Evolutionary conservation across 30 jellyfish, hydroid and myxozoan genomes (phyloP).

Genomic region (Turritopsis dohrnii): DNA sequence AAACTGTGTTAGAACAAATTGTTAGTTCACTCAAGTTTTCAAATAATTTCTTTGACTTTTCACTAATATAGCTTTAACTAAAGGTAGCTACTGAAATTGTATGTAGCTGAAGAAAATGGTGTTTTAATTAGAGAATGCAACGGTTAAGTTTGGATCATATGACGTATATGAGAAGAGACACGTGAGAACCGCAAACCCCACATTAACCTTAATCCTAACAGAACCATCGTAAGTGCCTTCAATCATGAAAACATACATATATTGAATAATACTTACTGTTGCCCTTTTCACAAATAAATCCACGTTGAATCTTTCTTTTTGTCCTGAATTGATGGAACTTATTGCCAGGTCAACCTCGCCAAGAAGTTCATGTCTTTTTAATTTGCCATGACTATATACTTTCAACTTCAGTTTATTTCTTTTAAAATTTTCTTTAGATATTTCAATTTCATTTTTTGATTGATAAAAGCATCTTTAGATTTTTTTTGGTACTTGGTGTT

Average conservation of each 20-base stretch:
- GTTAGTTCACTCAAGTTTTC: too few relatives aligned
- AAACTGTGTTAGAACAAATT: too few relatives aligned
- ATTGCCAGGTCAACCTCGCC: conserved; percentile 79
- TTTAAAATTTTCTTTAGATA: conserved; percentile 45
- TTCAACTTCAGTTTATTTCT: conserved; percentile 55
- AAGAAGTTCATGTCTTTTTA: conserved; percentile 48
- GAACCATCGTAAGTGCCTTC: too few relatives aligned
- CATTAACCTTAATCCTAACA: too few relatives aligned
- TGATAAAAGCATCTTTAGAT: conserved; percentile 74
- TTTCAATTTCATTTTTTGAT: conserved; percentile 50
- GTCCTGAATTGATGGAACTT: conserved; percentile 29
- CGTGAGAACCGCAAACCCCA: too few relatives aligned
- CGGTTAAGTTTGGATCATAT: too few relatives aligned
- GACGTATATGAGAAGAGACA: too few relatives aligned
- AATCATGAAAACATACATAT: not conserved
- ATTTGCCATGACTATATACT: conserved; percentile 49
- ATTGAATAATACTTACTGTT: conserved; percentile 30
- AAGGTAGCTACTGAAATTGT: too few relatives aligned
- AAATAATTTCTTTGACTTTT: too few relatives aligned
- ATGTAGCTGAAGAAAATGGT: too few relatives aligned
- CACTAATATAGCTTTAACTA: too few relatives aligned
- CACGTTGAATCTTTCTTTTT: conserved; percentile 41
- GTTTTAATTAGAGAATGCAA: too few relatives aligned
- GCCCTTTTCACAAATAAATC: conserved; percentile 52
- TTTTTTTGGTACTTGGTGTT: conserved; percentile 62